phyloP scores from a whole-genome alignment of 2,888 invertebrate species.

The Abrostola tripartita region DNA sequence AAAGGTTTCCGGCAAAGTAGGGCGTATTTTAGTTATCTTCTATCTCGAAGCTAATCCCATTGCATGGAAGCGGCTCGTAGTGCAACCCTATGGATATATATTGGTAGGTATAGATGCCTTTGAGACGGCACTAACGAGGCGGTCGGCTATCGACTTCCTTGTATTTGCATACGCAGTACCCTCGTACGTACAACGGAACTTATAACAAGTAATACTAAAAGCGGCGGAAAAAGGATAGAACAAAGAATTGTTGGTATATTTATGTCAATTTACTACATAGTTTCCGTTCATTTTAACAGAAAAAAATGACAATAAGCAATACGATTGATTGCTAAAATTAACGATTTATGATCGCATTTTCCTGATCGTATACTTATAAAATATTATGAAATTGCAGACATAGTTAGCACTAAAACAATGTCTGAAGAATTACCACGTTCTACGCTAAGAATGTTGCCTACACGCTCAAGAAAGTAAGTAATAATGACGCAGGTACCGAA shows the following conservation, averaged over 20 bases:
- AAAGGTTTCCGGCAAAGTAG: constrained; percentile 32
- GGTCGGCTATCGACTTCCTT: constrained; percentile 50
- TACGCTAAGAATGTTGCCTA: constrained; percentile 24
- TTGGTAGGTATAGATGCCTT: constrained; percentile 39
- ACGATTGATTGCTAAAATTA: too few relatives aligned
- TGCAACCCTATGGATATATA: constrained; percentile 3
- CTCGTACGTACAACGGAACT: constrained; percentile 28
- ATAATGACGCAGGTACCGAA: constrained; percentile 34
- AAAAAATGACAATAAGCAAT: too few relatives aligned
- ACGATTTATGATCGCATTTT: too few relatives aligned
- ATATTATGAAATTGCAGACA: too few relatives aligned
- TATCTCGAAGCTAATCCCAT: constrained; percentile 30
- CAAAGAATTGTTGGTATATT: not conserved
- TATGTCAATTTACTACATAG: too few relatives aligned
- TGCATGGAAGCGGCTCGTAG: constrained; percentile 19
- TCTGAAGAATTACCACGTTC: constrained; percentile 7
- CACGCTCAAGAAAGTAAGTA: constrained; percentile 29
- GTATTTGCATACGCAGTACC: constrained; percentile 51
- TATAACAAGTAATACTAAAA: constrained; percentile 32
- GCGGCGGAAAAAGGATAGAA: constrained; percentile 22
- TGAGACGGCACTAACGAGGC: constrained; percentile 62
- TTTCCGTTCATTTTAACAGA: too few relatives aligned
- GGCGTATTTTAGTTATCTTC: constrained; percentile 25
- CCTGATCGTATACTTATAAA: too few relatives aligned
- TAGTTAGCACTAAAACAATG: not conserved